Conservation (phyloP, 2,888 invertebrate species). For the Scaptomyza caliginosa region DNA sequence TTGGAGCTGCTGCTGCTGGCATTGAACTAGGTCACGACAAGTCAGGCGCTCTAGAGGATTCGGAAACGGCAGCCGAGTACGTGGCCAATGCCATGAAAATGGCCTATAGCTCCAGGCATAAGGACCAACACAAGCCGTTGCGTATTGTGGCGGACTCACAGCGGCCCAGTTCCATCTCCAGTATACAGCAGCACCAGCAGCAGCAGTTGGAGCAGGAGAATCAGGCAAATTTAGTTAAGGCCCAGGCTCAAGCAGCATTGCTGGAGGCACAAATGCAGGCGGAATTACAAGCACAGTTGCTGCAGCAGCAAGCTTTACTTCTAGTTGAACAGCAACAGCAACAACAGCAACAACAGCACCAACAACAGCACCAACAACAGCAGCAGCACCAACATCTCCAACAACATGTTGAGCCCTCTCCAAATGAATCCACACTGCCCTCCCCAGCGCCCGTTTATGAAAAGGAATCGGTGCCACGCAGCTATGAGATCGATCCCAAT, state of each 20-base stretch:
- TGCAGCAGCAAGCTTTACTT: conserved; percentile 53
- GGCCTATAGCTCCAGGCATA: conserved; percentile 75
- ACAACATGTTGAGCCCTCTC: conserved; percentile 10
- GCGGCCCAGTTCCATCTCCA: conserved; percentile 27
- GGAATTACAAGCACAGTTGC: conserved; percentile 50
- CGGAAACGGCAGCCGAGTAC: conserved; percentile 83
- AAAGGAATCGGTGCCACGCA: conserved; percentile 73
- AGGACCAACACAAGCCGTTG: conserved; percentile 50
- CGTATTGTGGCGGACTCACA: conserved; percentile 31
- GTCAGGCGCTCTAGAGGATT: conserved; percentile 68
- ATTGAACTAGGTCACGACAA: conserved; percentile 34
- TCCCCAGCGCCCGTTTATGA: conserved; percentile 74
- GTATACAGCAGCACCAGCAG: conserved; percentile 21
- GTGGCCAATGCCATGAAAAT: conserved; percentile 83
- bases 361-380: conserved; percentile 14
- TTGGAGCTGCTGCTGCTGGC: conserved; percentile 8
- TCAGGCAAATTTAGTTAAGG: conserved; percentile 44
- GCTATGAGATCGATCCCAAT: conserved; percentile 47
- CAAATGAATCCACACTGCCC: conserved; percentile 24
- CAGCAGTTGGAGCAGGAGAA: conserved; percentile 32
- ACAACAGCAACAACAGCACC: conserved; percentile 13
- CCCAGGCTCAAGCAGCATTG: conserved; percentile 53
- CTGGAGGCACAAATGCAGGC: conserved; percentile 63
- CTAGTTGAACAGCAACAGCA: conserved; percentile 57
- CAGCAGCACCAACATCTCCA: conserved; percentile 22